These are phyloP conservation scores for Diploptera punctata DNA, from an alignment of 2,888 invertebrate species.

Conservation along the genomic window DNA sequence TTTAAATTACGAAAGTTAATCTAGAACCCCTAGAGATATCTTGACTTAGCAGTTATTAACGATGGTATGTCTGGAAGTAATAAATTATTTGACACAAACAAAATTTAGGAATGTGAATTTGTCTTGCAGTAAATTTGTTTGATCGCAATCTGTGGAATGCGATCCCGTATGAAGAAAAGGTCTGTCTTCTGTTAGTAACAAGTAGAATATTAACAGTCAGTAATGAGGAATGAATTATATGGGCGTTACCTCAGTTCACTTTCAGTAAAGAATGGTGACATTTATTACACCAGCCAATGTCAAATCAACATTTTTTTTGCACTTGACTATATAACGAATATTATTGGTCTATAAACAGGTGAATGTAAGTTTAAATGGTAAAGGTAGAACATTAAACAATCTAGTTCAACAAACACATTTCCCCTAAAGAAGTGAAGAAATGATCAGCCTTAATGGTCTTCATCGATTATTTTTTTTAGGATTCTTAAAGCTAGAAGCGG, in stretches of 20 bases:
- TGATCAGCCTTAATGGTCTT: too few relatives aligned
- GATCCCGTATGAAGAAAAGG: neutral
- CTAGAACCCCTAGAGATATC: neutral
- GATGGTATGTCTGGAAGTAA: neutral
- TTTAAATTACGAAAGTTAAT: neutral
- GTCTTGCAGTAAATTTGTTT: neutral
- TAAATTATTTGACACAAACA: neutral
- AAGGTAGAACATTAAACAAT: too few relatives aligned
- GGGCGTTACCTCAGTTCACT: neutral
- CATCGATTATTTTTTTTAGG: too few relatives aligned
- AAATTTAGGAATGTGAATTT: neutral
- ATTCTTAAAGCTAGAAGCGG: too few relatives aligned
- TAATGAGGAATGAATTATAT: neutral
- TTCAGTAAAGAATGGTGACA: neutral
- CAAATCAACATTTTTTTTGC: too few relatives aligned
- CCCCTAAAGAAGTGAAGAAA: too few relatives aligned
- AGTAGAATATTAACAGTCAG: neutral
- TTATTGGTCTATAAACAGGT: neutral
- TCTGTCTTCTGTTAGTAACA: neutral
- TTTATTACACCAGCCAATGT: neutral
- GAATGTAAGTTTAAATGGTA: too few relatives aligned
- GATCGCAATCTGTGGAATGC: neutral
- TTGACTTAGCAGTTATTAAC: neutral
- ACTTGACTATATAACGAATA: too few relatives aligned
- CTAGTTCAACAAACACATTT: too few relatives aligned